A percentile compares a stretch with the other conserved stretches of the same genome.
These are phyloP conservation scores for Scaptomyza pallida DNA, from an alignment of 1,140 invertebrate species.

Conservation along the genomic window DNA sequence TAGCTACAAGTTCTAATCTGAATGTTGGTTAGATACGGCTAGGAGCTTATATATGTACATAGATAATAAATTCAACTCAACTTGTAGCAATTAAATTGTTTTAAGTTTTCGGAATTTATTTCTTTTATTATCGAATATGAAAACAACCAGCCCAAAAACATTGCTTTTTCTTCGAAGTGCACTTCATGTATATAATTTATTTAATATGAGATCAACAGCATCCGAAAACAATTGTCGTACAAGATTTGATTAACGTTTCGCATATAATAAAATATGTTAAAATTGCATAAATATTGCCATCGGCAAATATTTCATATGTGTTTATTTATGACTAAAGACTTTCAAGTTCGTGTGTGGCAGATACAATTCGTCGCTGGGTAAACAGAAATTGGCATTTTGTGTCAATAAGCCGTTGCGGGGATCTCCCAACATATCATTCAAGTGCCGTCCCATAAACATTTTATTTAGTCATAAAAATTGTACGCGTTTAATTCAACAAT, in stretches of 20 bases:
- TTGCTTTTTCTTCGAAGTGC: neutral
- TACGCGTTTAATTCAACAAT: slow-evolving; percentile 61
- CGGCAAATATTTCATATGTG: slow-evolving; percentile 36
- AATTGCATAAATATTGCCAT: slow-evolving; percentile 49
- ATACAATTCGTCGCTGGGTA: slow-evolving; percentile 38
- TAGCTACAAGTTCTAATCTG: neutral
- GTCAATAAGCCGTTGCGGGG: slow-evolving; percentile 50
- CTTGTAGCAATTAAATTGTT: no score
- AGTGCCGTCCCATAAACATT: slow-evolving; percentile 45
- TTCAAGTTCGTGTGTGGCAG: slow-evolving; percentile 31
- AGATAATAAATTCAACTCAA: neutral
- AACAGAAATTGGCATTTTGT: slow-evolving; percentile 73
- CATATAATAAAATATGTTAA: slow-evolving; percentile 46
- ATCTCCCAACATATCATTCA: slow-evolving; percentile 5
- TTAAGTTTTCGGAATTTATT: neutral
- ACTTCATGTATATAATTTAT: neutral
- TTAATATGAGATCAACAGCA: neutral
- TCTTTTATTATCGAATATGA: neutral
- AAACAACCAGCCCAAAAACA: neutral
- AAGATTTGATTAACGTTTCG: slow-evolving; percentile 20
- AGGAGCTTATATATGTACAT: neutral
- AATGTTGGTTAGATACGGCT: neutral
- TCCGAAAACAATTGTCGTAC: slow-evolving; percentile 13
- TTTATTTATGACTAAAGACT: slow-evolving; percentile 71
- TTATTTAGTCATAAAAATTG: slow-evolving; percentile 78